Evolutionary conservation across 2,888 invertebrate species (phyloP), one percentile per base, ranked within the genome.

Genomic region (Noctua janthina): DNA sequence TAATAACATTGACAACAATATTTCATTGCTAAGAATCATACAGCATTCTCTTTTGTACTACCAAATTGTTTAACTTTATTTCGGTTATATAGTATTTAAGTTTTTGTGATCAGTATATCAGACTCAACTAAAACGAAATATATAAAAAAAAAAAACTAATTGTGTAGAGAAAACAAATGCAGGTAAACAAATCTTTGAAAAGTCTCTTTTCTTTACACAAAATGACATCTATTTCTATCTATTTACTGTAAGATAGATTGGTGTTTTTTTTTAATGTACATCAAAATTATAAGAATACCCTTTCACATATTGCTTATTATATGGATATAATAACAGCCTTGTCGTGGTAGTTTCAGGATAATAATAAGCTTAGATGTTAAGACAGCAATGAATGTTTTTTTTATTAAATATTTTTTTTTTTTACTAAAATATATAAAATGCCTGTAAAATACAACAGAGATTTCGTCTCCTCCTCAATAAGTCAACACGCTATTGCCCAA

Each of bases 401-500:
- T 7, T 35, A 35, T 1, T 35, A 64, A n/a, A n/a, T n/a, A n/a
- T n/a, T n/a, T n/a, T 35, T 35, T 64, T n/a, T n/a, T 35, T 64
- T 64, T 3, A 8, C 7, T 17, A 35, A 64, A 64, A 3, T 0
- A 8, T 35, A 17, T 64, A 35, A 20, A 35, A 35, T 35, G 17
- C 10, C 8, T 10, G 20, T 20, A 35, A 35, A 49, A 49, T 39
- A 10, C 39, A 10, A 54, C 6, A 49, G 17, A 77, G 10, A 75
- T 77, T 75, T 39, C 39, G 13, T 39, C n/a, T 62, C 39, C 49
- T 29, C 1, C 35, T 23, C 62, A 73, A 62, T 15, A 46, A 56
- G 35, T 62, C 23, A 51, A 85, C 49, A 78, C 62, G n/a, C 11
- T 67, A 15, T 83, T 83, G 23, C 83, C 62, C 72, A 87, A 74